These are phyloP conservation scores for Noctua janthe DNA, from an alignment of 2,888 invertebrate species.

Conservation along the genomic window DNA sequence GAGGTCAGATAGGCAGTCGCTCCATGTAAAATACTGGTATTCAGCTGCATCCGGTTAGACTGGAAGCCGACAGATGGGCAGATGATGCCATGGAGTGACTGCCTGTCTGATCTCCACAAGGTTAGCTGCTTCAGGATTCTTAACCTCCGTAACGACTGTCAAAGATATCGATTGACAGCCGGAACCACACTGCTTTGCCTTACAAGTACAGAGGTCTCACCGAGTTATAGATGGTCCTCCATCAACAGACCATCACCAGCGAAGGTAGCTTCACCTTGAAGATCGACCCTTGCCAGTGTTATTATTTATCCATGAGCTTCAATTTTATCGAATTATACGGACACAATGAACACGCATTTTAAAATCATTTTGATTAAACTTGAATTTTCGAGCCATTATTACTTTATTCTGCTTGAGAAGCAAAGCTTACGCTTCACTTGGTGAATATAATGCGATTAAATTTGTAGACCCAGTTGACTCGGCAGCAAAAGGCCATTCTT, in stretches of 20 bases:
- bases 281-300: not conserved
- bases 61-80: too few species aligned
- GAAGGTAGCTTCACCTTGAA: not conserved
- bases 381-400: constrained; percentile 20
- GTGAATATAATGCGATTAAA: constrained; percentile 33
- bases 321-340: not conserved
- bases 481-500: not conserved
- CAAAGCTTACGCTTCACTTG: constrained; percentile 26
- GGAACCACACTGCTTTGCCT: not conserved
- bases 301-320: not conserved
- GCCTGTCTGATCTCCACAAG: not conserved
- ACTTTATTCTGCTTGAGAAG: constrained; percentile 23
- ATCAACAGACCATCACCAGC: not conserved
- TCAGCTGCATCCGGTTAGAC: too few species aligned
- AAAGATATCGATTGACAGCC: not conserved
- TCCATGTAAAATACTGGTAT: too few species aligned
- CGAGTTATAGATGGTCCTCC: not conserved
- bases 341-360: not conserved
- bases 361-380: not conserved
- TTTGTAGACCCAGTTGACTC: constrained; percentile 18
- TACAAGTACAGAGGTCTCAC: not conserved
- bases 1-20: too few species aligned
- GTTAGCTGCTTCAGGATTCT: not conserved
- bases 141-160: not conserved
- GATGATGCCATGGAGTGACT: too few species aligned